Conservation (phyloP, 2,797 vertebrate species). For the Sebastes iracundus region DNA sequence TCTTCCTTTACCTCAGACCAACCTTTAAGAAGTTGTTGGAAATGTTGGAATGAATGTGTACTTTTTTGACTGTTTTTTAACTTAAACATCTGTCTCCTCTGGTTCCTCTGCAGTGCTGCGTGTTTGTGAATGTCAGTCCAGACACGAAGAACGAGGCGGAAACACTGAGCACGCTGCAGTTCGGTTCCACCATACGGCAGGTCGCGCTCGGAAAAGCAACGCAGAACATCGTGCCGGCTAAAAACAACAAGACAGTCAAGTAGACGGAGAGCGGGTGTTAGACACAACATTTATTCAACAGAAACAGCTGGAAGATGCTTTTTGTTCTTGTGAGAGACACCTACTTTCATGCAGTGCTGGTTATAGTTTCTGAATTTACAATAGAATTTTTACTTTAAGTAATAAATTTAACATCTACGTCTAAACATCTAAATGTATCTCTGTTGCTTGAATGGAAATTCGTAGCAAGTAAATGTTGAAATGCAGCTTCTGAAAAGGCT, state of each 20-base stretch:
- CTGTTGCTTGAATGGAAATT: neutral
- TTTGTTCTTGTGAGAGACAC: neutral
- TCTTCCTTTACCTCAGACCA: no score
- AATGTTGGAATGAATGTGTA: no score
- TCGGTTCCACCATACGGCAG: constrained; percentile 74
- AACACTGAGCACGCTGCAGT: constrained; percentile 78
- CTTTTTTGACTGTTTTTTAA: neutral
- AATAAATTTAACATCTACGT: neutral
- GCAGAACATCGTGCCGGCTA: constrained; percentile 53
- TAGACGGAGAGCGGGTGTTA: neutral
- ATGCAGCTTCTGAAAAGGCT: neutral
- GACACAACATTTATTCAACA: neutral
- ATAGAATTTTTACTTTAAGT: neutral
- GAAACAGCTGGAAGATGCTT: neutral
- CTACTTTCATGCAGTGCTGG: neutral
- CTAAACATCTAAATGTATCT: neutral
- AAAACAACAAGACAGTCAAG: constrained; percentile 25
- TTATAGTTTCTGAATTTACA: neutral
- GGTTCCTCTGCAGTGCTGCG: constrained; percentile 65
- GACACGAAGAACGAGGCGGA: constrained; percentile 58
- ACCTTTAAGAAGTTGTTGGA: no score
- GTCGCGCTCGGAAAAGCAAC: constrained; percentile 68
- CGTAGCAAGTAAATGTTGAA: neutral
- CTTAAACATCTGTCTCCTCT: neutral
- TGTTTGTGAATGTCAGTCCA: constrained; percentile 75